phyloP scores from a whole-genome alignment of 1,140 invertebrate genomes.

The Pseudomyrmex sp. region DNA sequence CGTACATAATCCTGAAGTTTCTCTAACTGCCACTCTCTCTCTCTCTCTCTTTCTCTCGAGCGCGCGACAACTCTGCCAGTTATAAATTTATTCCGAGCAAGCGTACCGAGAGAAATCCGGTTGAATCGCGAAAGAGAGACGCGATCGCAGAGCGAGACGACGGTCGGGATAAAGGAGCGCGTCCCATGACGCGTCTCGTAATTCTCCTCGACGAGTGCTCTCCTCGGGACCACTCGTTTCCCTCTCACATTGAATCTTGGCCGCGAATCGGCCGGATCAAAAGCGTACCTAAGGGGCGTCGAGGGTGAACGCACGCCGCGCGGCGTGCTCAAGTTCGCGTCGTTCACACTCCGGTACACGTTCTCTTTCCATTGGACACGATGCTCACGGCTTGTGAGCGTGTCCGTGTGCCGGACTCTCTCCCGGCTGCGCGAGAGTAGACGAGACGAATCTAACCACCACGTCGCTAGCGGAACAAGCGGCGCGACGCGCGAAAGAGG shows the following conservation, averaged over 20 bases:
- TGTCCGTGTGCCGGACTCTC: not conserved
- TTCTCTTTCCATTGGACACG: not conserved
- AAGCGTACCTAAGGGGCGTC: conserved; percentile 52
- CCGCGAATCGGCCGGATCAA: conserved; percentile 34
- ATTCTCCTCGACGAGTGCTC: conserved; percentile 41
- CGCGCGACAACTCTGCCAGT: conserved; percentile 2
- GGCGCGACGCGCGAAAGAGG: not conserved
- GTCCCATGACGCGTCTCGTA: conserved; percentile 6
- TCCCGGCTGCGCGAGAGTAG: not conserved
- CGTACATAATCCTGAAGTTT: conserved; percentile 40
- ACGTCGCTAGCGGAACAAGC: not conserved
- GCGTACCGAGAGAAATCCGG: not conserved
- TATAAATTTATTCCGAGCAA: conserved; percentile 37
- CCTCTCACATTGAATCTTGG: conserved; percentile 39
- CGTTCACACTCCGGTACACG: conserved; percentile 23
- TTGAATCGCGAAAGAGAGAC: not conserved
- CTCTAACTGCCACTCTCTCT: conserved; percentile 13
- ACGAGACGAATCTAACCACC: conserved; percentile 7
- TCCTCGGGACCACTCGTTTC: conserved; percentile 31
- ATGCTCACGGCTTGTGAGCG: not conserved
- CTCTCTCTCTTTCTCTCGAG: no score
- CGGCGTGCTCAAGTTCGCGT: not conserved
- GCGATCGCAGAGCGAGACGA: conserved; percentile 2
- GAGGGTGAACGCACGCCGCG: conserved; percentile 35
- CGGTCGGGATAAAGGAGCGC: conserved; percentile 22